Base-by-base conservation (phyloP, 1,140 invertebrate species). In the Micrasema minimum region DNA sequence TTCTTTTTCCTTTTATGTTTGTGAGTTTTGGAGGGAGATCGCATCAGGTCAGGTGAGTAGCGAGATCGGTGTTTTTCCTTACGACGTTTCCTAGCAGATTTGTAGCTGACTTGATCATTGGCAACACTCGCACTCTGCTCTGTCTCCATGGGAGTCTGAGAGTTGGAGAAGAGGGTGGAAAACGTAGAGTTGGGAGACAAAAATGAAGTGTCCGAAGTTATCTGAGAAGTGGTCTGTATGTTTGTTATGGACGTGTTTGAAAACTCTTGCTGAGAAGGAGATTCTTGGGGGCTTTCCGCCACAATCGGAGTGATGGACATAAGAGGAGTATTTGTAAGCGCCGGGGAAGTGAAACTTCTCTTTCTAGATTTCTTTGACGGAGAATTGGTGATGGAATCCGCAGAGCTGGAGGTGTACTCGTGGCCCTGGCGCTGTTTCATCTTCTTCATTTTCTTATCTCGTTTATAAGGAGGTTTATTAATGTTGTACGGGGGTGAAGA, bases 1-100 rank as follows among this genome's bases (percentile, higher is more conserved):
- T 91, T 92, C 83, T 92, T 90, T 80, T 91, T 89, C 38, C 87
- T 81, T 75, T 91, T 92, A 10, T 89, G 85, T 78, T 92, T 91
- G 70, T 91, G 89, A 26, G 89, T 87, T 72, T 89, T 90, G 1
- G 80, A 85, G 22, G 85, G 83, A 1, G 84, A 85, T 6, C 85
- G 84, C 66, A 87, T 80, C 11, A 85, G 79, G 77, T 91, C 90
- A 1, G 90, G 90, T 0, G 89, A 90, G 78, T 91, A 90, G 20
- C 89, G 83, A 69, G 86, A 88, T 61, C 87, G 85, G 76, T 91
- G 90, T 74, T 91, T 91, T 73, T 91, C 90, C 78, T 90, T 86
- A 46, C 89, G 83, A 16, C 89, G 81, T 75, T 90, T 90, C 74
- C 90, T 90, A 41, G 84, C 84, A 4, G 82, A 82, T 77, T 85